These are phyloP conservation scores for Tetragonisca angustula DNA, from an alignment of 2,888 invertebrate genomes.

Conservation along the genomic window DNA sequence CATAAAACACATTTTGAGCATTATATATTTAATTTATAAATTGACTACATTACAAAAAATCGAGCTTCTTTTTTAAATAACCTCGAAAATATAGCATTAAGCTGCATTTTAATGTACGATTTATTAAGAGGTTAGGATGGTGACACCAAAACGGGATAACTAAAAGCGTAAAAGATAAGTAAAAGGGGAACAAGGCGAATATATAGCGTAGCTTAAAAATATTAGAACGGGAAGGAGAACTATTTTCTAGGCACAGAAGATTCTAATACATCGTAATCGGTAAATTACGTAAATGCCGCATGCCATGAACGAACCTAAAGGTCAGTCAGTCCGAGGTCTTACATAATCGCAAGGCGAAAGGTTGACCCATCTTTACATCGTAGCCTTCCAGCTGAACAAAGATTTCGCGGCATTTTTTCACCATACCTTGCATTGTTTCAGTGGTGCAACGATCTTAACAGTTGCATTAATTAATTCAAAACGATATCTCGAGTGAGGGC, in stretches of 20 bases:
- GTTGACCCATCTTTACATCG: slow-evolving; percentile 80
- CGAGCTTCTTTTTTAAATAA: slow-evolving; percentile 17
- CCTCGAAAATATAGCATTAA: not conserved
- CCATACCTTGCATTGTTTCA: slow-evolving; percentile 57
- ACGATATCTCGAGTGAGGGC: not conserved
- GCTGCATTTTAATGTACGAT: not conserved
- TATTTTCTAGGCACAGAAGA: slow-evolving; percentile 68
- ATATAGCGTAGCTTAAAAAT: slow-evolving; percentile 60
- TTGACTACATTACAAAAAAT: not conserved
- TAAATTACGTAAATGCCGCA: slow-evolving; percentile 81
- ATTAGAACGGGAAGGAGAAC: slow-evolving; percentile 69
- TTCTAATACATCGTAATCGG: slow-evolving; percentile 76
- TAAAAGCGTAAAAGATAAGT: not conserved
- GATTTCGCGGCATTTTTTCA: slow-evolving; percentile 70
- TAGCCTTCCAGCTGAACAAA: slow-evolving; percentile 75
- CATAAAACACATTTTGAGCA: slow-evolving; percentile 14
- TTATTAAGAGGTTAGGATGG: slow-evolving; percentile 15
- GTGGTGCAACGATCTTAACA: slow-evolving; percentile 28
- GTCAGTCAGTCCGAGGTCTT: slow-evolving; percentile 81
- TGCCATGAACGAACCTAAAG: slow-evolving; percentile 81
- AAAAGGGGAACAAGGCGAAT: slow-evolving; percentile 23
- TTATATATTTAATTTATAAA: slow-evolving; percentile 6
- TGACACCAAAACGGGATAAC: slow-evolving; percentile 6
- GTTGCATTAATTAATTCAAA: slow-evolving; percentile 57
- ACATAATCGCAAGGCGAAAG: slow-evolving; percentile 82